Conservation (phyloP, 2,797 vertebrate species). For the Mastacembelus armatus region DNA sequence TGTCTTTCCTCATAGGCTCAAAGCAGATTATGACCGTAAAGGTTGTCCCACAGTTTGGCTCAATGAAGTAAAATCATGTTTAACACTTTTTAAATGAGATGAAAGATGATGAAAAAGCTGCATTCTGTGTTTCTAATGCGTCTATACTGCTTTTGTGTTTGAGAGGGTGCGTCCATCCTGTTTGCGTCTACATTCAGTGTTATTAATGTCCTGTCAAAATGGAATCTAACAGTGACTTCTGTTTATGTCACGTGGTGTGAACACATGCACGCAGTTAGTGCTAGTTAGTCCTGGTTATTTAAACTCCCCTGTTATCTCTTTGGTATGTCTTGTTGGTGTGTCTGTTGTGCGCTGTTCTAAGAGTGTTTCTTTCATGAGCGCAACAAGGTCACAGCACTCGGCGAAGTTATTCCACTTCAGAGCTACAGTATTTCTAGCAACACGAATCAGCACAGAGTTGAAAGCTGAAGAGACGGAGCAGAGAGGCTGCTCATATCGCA, state of each 20-base stretch:
- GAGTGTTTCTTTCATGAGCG: slow-evolving; percentile 31
- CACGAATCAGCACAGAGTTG: slow-evolving; percentile 17
- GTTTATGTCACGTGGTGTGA: background rate
- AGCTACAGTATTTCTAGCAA: slow-evolving; percentile 40
- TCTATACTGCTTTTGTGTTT: background rate
- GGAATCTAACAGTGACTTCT: slow-evolving; percentile 30
- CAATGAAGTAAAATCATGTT: too few relatives aligned
- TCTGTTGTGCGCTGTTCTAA: slow-evolving; percentile 2
- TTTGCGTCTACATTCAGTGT: background rate
- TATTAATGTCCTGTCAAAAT: slow-evolving; percentile 39
- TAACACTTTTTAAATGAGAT: too few relatives aligned
- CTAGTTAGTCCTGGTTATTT: background rate
- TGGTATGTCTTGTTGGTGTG: background rate
- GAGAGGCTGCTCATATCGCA: slow-evolving; percentile 50
- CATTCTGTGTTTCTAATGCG: slow-evolving; percentile 2
- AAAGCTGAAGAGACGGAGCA: slow-evolving; percentile 31
- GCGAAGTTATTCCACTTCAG: slow-evolving; percentile 50
- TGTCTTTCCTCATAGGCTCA: slow-evolving; percentile 6
- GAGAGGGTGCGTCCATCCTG: slow-evolving; percentile 25
- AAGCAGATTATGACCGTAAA: slow-evolving; percentile 10
- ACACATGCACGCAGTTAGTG: background rate
- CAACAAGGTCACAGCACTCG: slow-evolving; percentile 49
- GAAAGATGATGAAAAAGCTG: background rate
- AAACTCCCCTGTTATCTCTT: background rate
- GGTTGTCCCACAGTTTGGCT: slow-evolving; percentile 21